Evolutionary conservation across 2,888 invertebrate species (phyloP), one percentile per base, ranked within the genome.

Genomic region (Abscondita cerata): DNA sequence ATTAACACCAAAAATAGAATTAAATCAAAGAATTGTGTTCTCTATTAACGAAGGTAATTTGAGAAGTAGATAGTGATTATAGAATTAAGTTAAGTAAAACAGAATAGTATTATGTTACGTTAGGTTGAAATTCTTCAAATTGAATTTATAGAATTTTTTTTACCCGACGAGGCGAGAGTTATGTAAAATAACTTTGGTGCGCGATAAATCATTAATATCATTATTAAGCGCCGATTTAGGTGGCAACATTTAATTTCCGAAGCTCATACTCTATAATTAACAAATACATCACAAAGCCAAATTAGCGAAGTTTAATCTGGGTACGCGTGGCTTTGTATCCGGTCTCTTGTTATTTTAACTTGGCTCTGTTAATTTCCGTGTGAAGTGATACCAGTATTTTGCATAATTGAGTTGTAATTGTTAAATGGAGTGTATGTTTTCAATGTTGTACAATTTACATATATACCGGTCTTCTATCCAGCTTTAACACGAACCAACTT

Each of bases 401-500:
- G 73, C 79, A 80, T 79, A 80, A 80, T 80, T 79, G 80, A 79
- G 77, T 80, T 77, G 76, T 80, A 78, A 80, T 80, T 79, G 80
- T 77, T 80, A 77, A 80, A 80, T 80, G 78, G 79, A 75, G 75
- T 76, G 78, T 76, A 71, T 74, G 71, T 77, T 79, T 78, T 77
- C 78, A 77, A 78, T 77, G 77, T 76, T 75, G 72, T 69, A 65
- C 70, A 68, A 79, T 80, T 79, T 80, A 76, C 80, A 79, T 79
- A 78, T 74, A 76, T 75, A 76, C 77, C 76, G 77, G 76, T 72
- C 71, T 67, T 59, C 59, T 56, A 68, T 68, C 70, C 61, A 44
- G 44, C 18, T 44, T 60, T 59, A 68, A 69, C 66, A 67, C 71
- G 72, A 55, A 71, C 68, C 69, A 69, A 69, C 65, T 72, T 73